Conservation (phyloP, 1,140 invertebrate species). For the Polyergus mexicanus region DNA sequence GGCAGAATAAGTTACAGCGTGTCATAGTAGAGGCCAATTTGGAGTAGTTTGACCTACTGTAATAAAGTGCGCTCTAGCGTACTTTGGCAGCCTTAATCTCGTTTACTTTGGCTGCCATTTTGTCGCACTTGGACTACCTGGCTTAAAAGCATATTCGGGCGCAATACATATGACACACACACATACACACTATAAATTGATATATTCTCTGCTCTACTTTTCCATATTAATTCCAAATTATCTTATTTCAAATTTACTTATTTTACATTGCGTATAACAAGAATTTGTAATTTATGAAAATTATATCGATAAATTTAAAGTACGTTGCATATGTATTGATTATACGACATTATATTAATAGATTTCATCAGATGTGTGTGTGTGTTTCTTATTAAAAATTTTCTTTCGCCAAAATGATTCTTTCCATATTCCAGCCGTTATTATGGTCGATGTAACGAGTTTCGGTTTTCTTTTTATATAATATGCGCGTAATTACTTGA, state of each 20-base stretch:
- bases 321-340: background rate
- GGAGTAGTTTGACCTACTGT: conserved; percentile 57
- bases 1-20: conserved; percentile 4
- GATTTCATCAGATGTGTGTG: background rate
- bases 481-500: conserved; percentile 4
- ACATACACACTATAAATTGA: conserved; percentile 11
- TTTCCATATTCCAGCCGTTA: background rate
- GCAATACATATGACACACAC: conserved; percentile 11
- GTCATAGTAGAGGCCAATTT: conserved; percentile 27
- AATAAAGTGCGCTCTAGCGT: conserved; percentile 59
- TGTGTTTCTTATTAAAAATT: background rate
- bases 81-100: conserved; percentile 60
- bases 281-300: background rate
- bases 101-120: conserved; percentile 54
- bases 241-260: conserved; percentile 29
- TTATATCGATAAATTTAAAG: background rate
- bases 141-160: conserved; percentile 44
- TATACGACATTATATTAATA: background rate
- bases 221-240: conserved; percentile 1
- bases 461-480: background rate
- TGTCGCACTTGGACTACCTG: conserved; percentile 34
- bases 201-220: background rate
- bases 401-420: background rate
- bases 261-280: background rate
- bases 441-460: background rate